Percentiles rank a stretch among this genome's conserved stretches.
Conservation (phyloP, 2,797 vertebrate genomes). For the Diplodus sargus region DNA sequence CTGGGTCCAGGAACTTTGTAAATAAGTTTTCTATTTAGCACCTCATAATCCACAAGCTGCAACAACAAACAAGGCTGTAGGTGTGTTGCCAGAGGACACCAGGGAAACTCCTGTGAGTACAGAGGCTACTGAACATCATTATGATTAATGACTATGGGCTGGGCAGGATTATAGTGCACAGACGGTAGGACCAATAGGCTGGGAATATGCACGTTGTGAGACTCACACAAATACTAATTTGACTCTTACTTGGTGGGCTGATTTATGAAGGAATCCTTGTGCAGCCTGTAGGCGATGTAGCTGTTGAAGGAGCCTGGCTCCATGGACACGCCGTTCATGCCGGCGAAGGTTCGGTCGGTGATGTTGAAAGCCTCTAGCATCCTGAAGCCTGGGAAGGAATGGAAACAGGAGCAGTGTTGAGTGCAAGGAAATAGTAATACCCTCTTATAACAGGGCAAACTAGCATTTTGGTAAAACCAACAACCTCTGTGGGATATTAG, state of each 20-base stretch:
- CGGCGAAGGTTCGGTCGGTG: conserved; percentile 93
- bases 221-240: conserved; percentile 31
- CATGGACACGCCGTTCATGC: conserved; percentile 94
- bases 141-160: conserved; percentile 66
- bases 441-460: neutral
- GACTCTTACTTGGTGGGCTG: conserved; percentile 93
- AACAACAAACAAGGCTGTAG: conserved; percentile 53
- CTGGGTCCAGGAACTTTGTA: conserved; percentile 32
- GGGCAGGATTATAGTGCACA: conserved; percentile 52
- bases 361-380: conserved; percentile 99
- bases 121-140: conserved; percentile 62
- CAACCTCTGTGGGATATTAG: conserved; percentile 21
- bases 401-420: conserved; percentile 23
- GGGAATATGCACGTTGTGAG: conserved; percentile 30
- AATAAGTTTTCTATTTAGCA: conserved; percentile 37
- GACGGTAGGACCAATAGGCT: conserved; percentile 49
- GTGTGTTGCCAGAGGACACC: conserved; percentile 35
- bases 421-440: conserved; percentile 1
- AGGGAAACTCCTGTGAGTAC: conserved; percentile 48
- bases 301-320: conserved; percentile 97
- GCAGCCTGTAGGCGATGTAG: conserved; percentile 92
- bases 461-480: conserved; percentile 4
- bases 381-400: conserved; percentile 89
- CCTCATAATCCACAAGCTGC: conserved; percentile 64
- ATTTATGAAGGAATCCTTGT: conserved; percentile 94